Base-by-base conservation (phyloP, 2,113 vertebrate species). In the Motacilla tschutschensis region DNA sequence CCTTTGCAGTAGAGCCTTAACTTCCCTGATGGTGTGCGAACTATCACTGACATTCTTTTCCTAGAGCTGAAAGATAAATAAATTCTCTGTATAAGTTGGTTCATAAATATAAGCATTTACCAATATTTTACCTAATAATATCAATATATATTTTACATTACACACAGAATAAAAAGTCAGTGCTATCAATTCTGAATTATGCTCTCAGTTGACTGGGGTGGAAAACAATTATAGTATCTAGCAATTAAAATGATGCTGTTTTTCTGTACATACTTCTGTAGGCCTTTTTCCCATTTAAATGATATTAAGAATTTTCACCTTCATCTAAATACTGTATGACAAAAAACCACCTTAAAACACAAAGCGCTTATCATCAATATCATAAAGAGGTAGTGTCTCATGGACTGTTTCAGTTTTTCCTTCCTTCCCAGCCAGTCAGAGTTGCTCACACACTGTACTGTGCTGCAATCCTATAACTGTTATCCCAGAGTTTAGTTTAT, bases 1-100 rank as follows among this genome's bases (percentile, higher is more conserved):
- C 99, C 99, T 98, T 99, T 99, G 98, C 99, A 99, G 97, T 99
- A 99, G 47, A 99, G 98, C 94, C 98, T 98, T 96, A 99, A 98
- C 95, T 98, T 99, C 85, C 99, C 99, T 12, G 98, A 97, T 65
- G 99, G 98, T 33, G 98, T 99, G 67, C 99, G 98, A 93, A 99
- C 98, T 95, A 99, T 99, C 97, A 99, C 99, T 14, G 99, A 99
- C 99, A 99, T 99, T 96, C 99, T 98, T 94, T 99, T 99, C 92
- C 99, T 98, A 35, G 95, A 9, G 50, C 99, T 99, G 97, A 92
- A 96, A 96, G 51, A 94, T 33, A 95, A 87, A 89, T 17, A 74
- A 84, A 79, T 43, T 26, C 6, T 31, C 33, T n/a, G 0, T 33
- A 31, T 53, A 48, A 75, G 16, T 13, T 35, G 33, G n/a, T 54